These are phyloP conservation scores for Abrostola triplasia DNA, from an alignment of 2,888 invertebrate species.

Conservation along the genomic window DNA sequence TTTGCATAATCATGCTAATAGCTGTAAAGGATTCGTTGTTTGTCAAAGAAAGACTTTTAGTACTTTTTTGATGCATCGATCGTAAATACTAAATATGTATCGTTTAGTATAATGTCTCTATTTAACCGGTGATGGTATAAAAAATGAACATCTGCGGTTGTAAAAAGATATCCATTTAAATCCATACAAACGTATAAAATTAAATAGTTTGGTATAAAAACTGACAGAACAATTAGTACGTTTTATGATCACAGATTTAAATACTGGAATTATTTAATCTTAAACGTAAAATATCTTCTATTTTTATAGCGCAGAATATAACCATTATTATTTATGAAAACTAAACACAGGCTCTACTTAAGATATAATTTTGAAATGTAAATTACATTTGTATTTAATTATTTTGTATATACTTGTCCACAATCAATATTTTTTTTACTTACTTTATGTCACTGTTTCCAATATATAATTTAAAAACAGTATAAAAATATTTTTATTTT, in stretches of 20 bases:
- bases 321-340: no score
- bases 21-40: slow-evolving; percentile 60
- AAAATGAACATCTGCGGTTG: slow-evolving; percentile 74
- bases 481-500: neutral
- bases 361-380: no score
- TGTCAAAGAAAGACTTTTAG: slow-evolving; percentile 82
- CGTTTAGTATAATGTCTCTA: slow-evolving; percentile 72
- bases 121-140: slow-evolving; percentile 55
- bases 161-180: slow-evolving; percentile 56
- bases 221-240: slow-evolving; percentile 10
- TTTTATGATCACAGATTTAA: slow-evolving; percentile 19
- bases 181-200: slow-evolving; percentile 23
- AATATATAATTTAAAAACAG: neutral
- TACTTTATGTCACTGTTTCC: neutral
- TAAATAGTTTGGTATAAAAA: slow-evolving; percentile 3
- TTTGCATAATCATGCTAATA: slow-evolving; percentile 82
- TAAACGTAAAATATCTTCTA: no score
- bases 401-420: no score
- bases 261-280: neutral
- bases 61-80: slow-evolving; percentile 78
- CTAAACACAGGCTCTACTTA: no score
- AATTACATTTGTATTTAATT: no score
- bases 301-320: no score
- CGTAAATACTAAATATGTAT: slow-evolving; percentile 73
- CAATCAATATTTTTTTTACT: neutral